Evolutionary conservation across 2,888 invertebrate genomes (phyloP).

Genomic region (Prionchulus punctatus): DNA sequence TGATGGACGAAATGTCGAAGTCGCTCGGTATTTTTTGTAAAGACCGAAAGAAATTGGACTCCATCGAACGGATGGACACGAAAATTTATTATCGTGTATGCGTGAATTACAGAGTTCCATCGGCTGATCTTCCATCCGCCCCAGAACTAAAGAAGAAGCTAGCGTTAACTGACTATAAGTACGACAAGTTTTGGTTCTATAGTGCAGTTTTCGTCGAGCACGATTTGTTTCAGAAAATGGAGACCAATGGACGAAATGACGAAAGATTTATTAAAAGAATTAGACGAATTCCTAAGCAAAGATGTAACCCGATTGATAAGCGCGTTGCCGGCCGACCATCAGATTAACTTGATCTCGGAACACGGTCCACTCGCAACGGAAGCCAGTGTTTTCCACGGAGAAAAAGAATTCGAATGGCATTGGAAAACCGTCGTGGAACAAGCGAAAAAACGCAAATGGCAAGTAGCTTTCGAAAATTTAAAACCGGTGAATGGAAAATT

Average conservation of each 20-base stretch:
- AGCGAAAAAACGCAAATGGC: not conserved
- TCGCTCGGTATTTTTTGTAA: not conserved
- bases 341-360: not conserved
- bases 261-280: too few relatives aligned
- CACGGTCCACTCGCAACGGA: not conserved
- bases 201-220: too few relatives aligned
- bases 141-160: too few relatives aligned
- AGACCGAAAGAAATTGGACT: too few relatives aligned
- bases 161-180: too few relatives aligned
- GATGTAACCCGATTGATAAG: not conserved
- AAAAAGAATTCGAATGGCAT: not conserved
- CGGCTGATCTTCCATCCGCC: too few relatives aligned
- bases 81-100: too few relatives aligned
- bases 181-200: too few relatives aligned
- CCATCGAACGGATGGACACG: too few relatives aligned
- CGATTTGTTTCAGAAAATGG: too few relatives aligned
- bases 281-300: conserved; percentile 1
- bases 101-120: too few relatives aligned
- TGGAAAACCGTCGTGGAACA: not conserved
- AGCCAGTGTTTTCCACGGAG: not conserved
- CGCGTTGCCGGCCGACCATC: not conserved
- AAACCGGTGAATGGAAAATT: not conserved
- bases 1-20: conserved; percentile 4
- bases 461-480: not conserved
- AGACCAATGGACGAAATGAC: too few relatives aligned